phyloP scores from a whole-genome alignment of 2,113 vertebrate species.

The Onychostoma macrolepis region DNA sequence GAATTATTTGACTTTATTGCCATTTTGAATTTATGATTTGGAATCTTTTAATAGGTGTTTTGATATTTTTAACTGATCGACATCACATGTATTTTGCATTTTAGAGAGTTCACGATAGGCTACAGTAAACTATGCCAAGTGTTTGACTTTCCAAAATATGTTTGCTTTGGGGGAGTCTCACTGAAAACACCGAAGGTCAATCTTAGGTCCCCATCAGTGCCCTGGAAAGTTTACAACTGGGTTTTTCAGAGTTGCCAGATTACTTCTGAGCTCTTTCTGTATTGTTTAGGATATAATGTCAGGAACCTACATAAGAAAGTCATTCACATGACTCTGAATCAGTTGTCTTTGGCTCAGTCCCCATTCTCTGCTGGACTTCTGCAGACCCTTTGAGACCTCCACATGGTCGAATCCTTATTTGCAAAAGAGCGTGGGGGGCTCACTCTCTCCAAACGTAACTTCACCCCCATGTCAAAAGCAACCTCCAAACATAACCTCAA shows the following conservation, averaged over 20 bases:
- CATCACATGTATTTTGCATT: neutral
- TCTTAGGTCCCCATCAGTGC: conserved; percentile 21
- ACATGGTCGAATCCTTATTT: conserved; percentile 67
- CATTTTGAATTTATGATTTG: neutral
- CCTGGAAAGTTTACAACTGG: neutral
- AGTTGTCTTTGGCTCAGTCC: conserved; percentile 41
- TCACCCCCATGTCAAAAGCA: conserved; percentile 14
- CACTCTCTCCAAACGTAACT: conserved; percentile 48
- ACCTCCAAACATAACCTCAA: neutral
- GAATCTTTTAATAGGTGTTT: neutral
- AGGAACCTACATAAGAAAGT: conserved; percentile 30
- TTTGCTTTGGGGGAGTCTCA: conserved; percentile 26
- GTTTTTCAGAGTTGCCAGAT: neutral
- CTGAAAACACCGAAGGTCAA: conserved; percentile 33
- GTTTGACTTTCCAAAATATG: conserved; percentile 21
- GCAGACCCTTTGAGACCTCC: conserved; percentile 36
- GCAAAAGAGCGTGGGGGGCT: conserved; percentile 57
- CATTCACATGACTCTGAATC: conserved; percentile 38
- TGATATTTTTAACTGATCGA: neutral
- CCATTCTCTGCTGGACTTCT: conserved; percentile 36
- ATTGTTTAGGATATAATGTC: neutral
- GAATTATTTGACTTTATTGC: neutral
- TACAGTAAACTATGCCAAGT: conserved; percentile 9
- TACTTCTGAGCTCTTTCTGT: neutral
- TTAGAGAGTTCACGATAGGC: neutral